Evolutionary conservation across 1,140 invertebrate genomes (phyloP).

Genomic region (Drosophila sechellia): DNA sequence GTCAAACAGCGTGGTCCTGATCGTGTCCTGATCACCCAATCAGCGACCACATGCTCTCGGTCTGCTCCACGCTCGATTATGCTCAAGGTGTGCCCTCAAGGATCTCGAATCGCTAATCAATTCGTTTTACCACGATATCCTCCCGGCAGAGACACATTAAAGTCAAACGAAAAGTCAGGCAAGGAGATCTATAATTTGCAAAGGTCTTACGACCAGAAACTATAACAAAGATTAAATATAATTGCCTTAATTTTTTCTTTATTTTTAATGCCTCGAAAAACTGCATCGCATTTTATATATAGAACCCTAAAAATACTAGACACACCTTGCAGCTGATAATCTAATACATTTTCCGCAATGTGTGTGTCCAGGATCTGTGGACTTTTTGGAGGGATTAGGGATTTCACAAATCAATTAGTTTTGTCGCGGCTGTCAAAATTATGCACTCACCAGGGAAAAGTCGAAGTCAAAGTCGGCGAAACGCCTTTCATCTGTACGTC

Average conservation of each 20-base stretch:
- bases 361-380: slow-evolving; percentile 68
- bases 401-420: slow-evolving; percentile 78
- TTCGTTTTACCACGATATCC: slow-evolving; percentile 27
- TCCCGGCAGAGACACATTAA: not conserved
- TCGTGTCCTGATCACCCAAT: slow-evolving; percentile 50
- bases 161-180: not conserved
- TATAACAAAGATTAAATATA: not conserved
- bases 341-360: slow-evolving; percentile 23
- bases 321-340: not conserved
- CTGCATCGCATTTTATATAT: too few species aligned
- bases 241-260: not conserved
- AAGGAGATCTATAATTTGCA: not conserved
- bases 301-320: too few species aligned
- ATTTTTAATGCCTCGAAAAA: too few species aligned
- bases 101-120: slow-evolving; percentile 27
- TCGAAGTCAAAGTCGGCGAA: slow-evolving; percentile 47
- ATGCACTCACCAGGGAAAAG: slow-evolving; percentile 55
- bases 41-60: slow-evolving; percentile 54
- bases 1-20: slow-evolving; percentile 67
- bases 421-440: slow-evolving; percentile 81
- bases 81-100: slow-evolving; percentile 28
- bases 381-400: slow-evolving; percentile 56
- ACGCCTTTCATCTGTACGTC: slow-evolving; percentile 49
- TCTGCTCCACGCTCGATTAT: slow-evolving; percentile 16
- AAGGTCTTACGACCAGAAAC: not conserved